Evolutionary conservation across 2,113 vertebrate genomes (phyloP).

Genomic region (Alectura lathami): DNA sequence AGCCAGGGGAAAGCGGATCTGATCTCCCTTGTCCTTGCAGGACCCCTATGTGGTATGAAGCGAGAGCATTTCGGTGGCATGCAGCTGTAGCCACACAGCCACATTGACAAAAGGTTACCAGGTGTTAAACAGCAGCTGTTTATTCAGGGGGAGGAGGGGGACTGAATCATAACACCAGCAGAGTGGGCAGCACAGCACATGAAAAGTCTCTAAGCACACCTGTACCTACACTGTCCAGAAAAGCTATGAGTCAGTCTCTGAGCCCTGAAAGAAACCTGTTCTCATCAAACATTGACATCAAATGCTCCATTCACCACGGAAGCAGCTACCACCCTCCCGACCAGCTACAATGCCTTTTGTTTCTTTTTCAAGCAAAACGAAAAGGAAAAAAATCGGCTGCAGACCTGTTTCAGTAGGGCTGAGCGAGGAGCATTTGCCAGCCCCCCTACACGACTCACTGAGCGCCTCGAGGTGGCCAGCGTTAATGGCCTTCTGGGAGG

Average conservation of each 20-base stretch:
- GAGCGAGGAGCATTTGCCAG: neutral
- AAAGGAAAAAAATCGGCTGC: accelerated
- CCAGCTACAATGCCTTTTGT: neutral
- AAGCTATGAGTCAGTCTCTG: neutral
- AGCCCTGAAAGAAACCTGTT: neutral
- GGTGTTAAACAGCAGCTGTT: neutral
- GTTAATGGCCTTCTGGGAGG: too few relatives aligned
- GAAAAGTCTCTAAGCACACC: neutral
- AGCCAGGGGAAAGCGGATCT: accelerated
- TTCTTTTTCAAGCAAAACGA: neutral
- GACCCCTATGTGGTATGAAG: neutral
- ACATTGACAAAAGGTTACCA: neutral
- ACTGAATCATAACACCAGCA: neutral
- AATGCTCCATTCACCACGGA: neutral
- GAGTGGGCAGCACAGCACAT: neutral
- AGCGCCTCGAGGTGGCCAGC: too few relatives aligned
- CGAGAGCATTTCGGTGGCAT: neutral
- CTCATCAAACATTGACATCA: neutral
- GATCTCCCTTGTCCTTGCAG: neutral
- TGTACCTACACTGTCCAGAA: neutral
- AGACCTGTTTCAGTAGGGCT: neutral
- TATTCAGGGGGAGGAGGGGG: neutral
- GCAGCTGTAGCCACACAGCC: neutral
- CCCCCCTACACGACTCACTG: neutral
- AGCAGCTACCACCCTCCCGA: neutral